phyloP scores from a whole-genome alignment of 30 jellyfish, hydroid and myxozoan genomes.

The Turritopsis rubra region DNA sequence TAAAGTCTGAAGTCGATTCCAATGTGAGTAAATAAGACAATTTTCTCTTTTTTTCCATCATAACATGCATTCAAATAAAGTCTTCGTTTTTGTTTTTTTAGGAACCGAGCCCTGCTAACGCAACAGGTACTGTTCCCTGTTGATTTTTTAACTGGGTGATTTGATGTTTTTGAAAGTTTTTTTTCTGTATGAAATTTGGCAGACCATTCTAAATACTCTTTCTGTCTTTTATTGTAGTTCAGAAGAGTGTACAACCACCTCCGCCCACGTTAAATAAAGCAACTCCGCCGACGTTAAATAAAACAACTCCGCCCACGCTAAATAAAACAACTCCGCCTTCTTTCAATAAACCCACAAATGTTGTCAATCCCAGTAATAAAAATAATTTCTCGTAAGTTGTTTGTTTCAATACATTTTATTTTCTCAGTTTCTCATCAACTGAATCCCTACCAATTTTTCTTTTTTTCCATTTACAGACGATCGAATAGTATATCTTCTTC shows the following conservation, averaged over 20 bases:
- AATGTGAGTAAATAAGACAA: neutral
- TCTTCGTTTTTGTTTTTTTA: too few species aligned
- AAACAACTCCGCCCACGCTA: constrained; percentile 4
- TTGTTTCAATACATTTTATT: neutral
- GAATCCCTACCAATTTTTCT: neutral
- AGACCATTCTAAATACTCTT: too few species aligned
- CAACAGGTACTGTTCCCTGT: neutral
- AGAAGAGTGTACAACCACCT: neutral
- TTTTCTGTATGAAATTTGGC: too few species aligned
- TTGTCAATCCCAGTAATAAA: constrained; percentile 14
- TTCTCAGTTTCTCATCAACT: neutral
- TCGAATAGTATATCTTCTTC: neutral
- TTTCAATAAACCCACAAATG: constrained; percentile 21
- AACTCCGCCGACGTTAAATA: constrained; percentile 6
- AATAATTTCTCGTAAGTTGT: neutral
- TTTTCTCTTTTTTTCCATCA: too few species aligned
- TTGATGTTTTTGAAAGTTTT: too few species aligned
- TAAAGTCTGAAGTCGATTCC: constrained; percentile 1
- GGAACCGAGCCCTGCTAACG: neutral
- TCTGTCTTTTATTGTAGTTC: too few species aligned
- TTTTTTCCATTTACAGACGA: neutral
- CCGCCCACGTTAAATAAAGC: constrained; percentile 2
- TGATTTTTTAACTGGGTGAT: too few species aligned
- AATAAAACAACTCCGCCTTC: constrained; percentile 8
- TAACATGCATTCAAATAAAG: too few species aligned